A percentile compares a stretch with the other conserved stretches of the same genome.
Evolutionary conservation across 1,140 invertebrate genomes (phyloP).

Genomic region (Meloidogyne hapla): DNA sequence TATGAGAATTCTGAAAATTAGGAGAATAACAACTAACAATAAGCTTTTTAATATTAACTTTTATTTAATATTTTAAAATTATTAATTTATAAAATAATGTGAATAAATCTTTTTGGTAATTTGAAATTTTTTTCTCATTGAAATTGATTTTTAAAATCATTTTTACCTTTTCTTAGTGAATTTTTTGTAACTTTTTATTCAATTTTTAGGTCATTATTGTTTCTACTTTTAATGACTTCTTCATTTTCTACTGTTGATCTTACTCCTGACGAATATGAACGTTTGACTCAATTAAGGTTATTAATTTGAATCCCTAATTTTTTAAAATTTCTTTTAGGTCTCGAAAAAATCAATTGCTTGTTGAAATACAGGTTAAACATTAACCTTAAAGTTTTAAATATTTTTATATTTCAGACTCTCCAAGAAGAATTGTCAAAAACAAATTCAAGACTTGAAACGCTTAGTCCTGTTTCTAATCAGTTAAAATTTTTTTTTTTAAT

Average conservation of each 20-base stretch:
- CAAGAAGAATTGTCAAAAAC: constrained; percentile 38
- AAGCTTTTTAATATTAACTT: too few relatives aligned
- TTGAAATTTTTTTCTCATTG: too few relatives aligned
- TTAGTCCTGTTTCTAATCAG: constrained; percentile 15
- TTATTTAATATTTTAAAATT: too few relatives aligned
- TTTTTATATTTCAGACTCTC: constrained; percentile 24
- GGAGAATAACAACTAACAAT: too few relatives aligned
- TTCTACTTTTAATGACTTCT: constrained; percentile 5
- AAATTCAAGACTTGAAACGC: constrained; percentile 29
- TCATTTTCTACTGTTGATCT: constrained; percentile 19
- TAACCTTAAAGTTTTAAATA: background rate
- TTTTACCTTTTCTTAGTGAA: too few relatives aligned
- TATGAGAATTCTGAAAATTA: too few relatives aligned
- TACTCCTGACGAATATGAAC: constrained; percentile 26
- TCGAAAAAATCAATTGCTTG: constrained; percentile 31
- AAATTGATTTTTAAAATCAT: too few relatives aligned
- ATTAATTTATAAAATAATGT: too few relatives aligned
- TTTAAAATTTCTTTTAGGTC: constrained; percentile 8
- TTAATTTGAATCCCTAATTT: background rate
- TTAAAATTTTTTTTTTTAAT: constrained; percentile 24
- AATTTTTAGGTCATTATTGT: background rate
- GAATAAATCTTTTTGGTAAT: too few relatives aligned
- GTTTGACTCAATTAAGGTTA: constrained; percentile 20
- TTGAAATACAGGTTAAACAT: constrained; percentile 38
- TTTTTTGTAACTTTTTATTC: too few relatives aligned